Evolutionary conservation across 1,140 invertebrate species (phyloP).

Genomic region (Plectus sambesii): DNA sequence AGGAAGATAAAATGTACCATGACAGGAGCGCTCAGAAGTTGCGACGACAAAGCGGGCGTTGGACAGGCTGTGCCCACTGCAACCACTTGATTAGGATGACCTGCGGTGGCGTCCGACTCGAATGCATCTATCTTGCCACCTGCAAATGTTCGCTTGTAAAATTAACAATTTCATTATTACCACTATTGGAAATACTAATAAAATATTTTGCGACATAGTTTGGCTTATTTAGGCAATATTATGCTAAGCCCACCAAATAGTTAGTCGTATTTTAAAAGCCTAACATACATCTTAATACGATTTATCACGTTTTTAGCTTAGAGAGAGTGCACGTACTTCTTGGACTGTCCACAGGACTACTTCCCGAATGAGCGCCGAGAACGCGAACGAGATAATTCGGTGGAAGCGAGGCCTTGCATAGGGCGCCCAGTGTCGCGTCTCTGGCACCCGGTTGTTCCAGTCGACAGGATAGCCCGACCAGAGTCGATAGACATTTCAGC

Average conservation of each 20-base stretch:
- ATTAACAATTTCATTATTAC: too few relatives aligned
- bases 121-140: too few relatives aligned
- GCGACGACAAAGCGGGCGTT: slow-evolving; percentile 55
- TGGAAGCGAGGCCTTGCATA: slow-evolving; percentile 85
- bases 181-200: too few relatives aligned
- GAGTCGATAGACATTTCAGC: slow-evolving; percentile 75
- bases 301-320: too few relatives aligned
- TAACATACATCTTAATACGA: too few relatives aligned
- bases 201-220: too few relatives aligned
- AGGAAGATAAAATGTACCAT: slow-evolving; percentile 54
- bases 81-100: slow-evolving; percentile 31
- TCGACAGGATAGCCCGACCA: slow-evolving; percentile 65
- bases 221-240: too few relatives aligned
- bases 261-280: too few relatives aligned
- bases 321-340: too few relatives aligned
- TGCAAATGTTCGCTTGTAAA: too few relatives aligned
- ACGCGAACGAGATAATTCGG: slow-evolving; percentile 84
- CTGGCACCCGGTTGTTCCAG: slow-evolving; percentile 63
- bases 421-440: slow-evolving; percentile 80
- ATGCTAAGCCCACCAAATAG: too few relatives aligned
- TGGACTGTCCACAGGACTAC: slow-evolving; percentile 12
- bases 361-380: slow-evolving; percentile 52
- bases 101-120: slow-evolving; percentile 40
- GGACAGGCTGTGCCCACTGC: slow-evolving; percentile 41
- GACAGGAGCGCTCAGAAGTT: slow-evolving; percentile 73